Conservation (phyloP, 64 coral and sea anemone genomes). For the Hydrozoanthus tunicans region DNA sequence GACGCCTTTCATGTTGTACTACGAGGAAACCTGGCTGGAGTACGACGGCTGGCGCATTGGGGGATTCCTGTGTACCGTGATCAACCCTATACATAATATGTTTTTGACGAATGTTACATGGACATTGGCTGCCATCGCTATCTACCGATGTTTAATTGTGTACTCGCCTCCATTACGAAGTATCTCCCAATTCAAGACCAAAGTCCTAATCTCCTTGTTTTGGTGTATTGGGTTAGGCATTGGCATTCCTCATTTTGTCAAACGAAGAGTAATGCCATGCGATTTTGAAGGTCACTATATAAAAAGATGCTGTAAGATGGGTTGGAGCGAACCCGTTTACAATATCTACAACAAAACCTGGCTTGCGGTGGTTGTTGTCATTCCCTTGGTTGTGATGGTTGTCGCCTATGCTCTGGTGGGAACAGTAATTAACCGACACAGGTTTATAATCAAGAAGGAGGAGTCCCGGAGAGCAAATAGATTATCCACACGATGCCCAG, state of each 20-base stretch:
- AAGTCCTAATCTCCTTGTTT: not conserved
- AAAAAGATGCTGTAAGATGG: not conserved
- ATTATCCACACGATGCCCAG: not conserved
- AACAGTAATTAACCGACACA: not conserved
- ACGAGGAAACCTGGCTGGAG: not conserved
- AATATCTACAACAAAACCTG: not conserved
- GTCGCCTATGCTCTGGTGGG: not conserved
- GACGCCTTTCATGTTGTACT: not conserved
- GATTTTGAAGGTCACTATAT: not conserved
- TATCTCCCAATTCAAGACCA: not conserved
- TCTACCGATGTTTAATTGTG: not conserved
- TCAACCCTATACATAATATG: not conserved
- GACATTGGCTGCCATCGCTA: constrained; percentile 13
- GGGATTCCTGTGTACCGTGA: not conserved
- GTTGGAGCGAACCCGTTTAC: not conserved
- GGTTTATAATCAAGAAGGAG: constrained; percentile 19
- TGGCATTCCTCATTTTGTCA: not conserved
- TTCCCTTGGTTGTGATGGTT: constrained; percentile 1
- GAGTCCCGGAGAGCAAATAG: not conserved
- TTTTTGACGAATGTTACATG: not conserved
- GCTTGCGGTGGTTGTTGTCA: not conserved
- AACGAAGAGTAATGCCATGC: constrained; percentile 10
- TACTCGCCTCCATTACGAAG: not conserved
- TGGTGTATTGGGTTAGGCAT: not conserved
- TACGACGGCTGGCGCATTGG: not conserved